phyloP scores from a whole-genome alignment of 2,113 vertebrate species.

The Nannospalax galili region DNA sequence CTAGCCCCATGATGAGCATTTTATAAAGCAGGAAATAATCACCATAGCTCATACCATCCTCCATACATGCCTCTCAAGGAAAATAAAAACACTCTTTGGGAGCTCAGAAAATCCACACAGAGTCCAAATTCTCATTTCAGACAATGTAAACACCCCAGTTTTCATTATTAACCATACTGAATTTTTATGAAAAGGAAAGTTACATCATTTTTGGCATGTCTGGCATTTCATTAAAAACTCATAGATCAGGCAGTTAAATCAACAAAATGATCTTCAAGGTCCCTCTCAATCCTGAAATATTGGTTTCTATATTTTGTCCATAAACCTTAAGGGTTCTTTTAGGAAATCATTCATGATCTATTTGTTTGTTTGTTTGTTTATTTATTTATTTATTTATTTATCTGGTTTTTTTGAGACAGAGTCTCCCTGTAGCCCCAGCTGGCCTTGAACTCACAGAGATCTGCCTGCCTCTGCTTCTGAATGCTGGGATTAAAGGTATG shows the following conservation, averaged over 20 bases:
- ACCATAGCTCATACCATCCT: not conserved
- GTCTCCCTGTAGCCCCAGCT: too few species aligned
- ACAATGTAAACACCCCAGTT: not conserved
- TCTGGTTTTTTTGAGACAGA: too few species aligned
- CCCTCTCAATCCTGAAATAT: not conserved
- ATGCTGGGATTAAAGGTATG: too few species aligned
- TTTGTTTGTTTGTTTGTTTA: too few species aligned
- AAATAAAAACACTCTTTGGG: conserved; percentile 4
- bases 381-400: too few species aligned
- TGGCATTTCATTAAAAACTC: not conserved
- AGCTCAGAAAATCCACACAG: not conserved
- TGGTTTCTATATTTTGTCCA: not conserved
- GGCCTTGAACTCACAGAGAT: too few species aligned
- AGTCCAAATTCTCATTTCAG: not conserved
- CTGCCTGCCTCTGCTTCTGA: too few species aligned
- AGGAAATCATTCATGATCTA: not conserved
- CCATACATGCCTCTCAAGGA: not conserved
- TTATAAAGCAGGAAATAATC: not conserved
- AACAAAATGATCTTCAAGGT: not conserved
- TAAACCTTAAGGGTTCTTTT: not conserved
- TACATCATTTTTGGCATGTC: not conserved
- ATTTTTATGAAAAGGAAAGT: conserved; percentile 5
- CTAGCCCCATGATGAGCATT: not conserved
- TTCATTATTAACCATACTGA: not conserved
- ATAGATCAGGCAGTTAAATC: not conserved